Conservation (phyloP, 2,113 vertebrate genomes). For the Ceyx cyanopectus region DNA sequence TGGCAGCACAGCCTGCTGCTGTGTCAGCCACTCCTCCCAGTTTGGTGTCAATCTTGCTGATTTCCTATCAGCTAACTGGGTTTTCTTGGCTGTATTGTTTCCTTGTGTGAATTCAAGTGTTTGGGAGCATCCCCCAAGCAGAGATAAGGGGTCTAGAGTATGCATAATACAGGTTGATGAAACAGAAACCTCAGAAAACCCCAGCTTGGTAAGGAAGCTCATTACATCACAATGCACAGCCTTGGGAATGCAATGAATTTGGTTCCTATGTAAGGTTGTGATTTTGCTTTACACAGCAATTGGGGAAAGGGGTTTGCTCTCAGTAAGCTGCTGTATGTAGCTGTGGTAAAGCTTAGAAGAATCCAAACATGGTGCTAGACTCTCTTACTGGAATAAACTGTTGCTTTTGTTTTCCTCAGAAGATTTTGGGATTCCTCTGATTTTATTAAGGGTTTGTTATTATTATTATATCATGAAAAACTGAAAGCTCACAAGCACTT, state of each 20-base stretch:
- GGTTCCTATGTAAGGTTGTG: not conserved
- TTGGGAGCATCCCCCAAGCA: not conserved
- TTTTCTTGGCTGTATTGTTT: not conserved
- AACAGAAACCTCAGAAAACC: not conserved
- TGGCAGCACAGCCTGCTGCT: too few relatives aligned
- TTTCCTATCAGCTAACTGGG: not conserved
- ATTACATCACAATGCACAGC: not conserved
- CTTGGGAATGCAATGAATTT: not conserved
- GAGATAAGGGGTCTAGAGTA: not conserved
- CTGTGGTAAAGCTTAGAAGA: not conserved
- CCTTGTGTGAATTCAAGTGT: not conserved
- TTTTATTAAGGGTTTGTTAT: not conserved
- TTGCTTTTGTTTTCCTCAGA: not conserved
- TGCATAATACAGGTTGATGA: not conserved
- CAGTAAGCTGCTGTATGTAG: not conserved
- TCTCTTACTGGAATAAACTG: not conserved
- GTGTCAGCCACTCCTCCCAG: too few relatives aligned
- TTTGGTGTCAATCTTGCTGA: not conserved
- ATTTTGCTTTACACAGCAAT: not conserved
- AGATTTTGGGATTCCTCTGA: not conserved
- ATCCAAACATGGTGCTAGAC: not conserved
- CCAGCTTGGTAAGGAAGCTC: not conserved
- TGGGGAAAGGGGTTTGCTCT: not conserved
- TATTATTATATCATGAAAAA: not conserved
- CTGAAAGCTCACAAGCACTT: not conserved